These are phyloP conservation scores for Rousettus leschenaultii DNA, from an alignment of 2,113 vertebrate species.

Conservation along the genomic window DNA sequence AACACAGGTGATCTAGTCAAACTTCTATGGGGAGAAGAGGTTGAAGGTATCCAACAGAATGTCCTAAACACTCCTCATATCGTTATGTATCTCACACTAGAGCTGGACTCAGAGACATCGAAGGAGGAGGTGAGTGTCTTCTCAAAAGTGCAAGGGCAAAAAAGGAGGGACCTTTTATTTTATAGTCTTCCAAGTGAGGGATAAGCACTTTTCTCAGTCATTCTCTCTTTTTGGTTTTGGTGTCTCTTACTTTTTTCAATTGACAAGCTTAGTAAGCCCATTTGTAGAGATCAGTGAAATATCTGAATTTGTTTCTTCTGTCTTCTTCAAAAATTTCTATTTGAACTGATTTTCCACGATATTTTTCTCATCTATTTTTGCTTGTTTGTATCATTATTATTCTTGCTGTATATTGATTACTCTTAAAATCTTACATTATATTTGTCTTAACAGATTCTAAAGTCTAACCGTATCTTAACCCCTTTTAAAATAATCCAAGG, in stretches of 20 bases:
- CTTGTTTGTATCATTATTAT: not conserved
- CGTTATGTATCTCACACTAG: slow-evolving; percentile 92
- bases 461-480: not conserved
- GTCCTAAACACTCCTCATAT: slow-evolving; percentile 87
- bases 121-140: slow-evolving; percentile 91
- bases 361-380: not conserved
- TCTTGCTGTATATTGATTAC: not conserved
- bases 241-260: not conserved
- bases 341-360: not conserved
- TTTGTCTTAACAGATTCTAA: not conserved
- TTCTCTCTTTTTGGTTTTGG: not conserved
- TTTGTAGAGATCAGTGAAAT: not conserved
- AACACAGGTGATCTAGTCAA: slow-evolving; percentile 88
- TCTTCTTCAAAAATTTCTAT: not conserved
- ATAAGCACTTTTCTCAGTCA: not conserved
- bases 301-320: slow-evolving; percentile 10
- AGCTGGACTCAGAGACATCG: slow-evolving; percentile 87
- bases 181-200: not conserved
- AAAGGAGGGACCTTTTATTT: not conserved
- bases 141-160: not conserved
- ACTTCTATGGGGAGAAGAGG: slow-evolving; percentile 90
- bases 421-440: not conserved
- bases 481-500: not conserved
- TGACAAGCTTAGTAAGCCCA: not conserved
- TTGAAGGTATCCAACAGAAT: slow-evolving; percentile 82